Evolutionary conservation across 2,113 vertebrate species (phyloP).

Genomic region (Callopanchax toddi): DNA sequence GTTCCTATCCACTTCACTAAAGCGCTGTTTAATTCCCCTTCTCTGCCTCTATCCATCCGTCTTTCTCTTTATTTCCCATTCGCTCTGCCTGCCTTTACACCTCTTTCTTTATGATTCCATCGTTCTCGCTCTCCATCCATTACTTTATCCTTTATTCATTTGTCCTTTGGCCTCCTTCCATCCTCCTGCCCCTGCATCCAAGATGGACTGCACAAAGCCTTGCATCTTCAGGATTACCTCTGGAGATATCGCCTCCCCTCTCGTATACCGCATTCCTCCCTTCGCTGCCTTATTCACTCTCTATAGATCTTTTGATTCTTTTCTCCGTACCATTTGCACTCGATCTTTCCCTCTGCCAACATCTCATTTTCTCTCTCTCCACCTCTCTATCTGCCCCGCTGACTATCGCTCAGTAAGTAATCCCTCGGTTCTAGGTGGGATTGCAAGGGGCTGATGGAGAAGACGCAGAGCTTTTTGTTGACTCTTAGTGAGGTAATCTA

Average conservation of each 20-base stretch:
- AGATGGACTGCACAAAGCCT: slow-evolving; percentile 46
- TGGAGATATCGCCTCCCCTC: slow-evolving; percentile 5
- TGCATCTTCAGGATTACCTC: slow-evolving; percentile 52
- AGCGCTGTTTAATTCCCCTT: slow-evolving; percentile 51
- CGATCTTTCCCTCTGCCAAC: slow-evolving; percentile 1
- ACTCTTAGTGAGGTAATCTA: slow-evolving; percentile 32
- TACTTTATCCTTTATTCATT: slow-evolving; percentile 47
- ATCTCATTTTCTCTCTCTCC: slow-evolving; percentile 38
- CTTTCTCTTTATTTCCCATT: slow-evolving; percentile 42
- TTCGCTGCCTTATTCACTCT: slow-evolving; percentile 28
- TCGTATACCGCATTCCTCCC: slow-evolving; percentile 2
- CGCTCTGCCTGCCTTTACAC: slow-evolving; percentile 35
- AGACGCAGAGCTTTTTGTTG: slow-evolving; percentile 31
- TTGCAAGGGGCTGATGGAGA: slow-evolving; percentile 17
- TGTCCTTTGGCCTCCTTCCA: slow-evolving; percentile 49
- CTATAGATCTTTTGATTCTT: slow-evolving; percentile 1
- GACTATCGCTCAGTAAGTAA: slow-evolving; percentile 17
- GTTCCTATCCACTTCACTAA: slow-evolving; percentile 44
- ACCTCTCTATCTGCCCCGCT: slow-evolving; percentile 11
- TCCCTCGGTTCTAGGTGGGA: slow-evolving; percentile 16
- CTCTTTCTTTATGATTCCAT: slow-evolving; percentile 46
- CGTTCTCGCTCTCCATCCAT: slow-evolving; percentile 40
- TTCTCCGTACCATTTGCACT: slow-evolving; percentile 6
- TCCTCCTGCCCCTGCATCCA: slow-evolving; percentile 27
- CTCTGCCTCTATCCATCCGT: slow-evolving; percentile 46